Conservation (phyloP, 64 coral and sea anemone genomes). For the Montipora sp. region DNA sequence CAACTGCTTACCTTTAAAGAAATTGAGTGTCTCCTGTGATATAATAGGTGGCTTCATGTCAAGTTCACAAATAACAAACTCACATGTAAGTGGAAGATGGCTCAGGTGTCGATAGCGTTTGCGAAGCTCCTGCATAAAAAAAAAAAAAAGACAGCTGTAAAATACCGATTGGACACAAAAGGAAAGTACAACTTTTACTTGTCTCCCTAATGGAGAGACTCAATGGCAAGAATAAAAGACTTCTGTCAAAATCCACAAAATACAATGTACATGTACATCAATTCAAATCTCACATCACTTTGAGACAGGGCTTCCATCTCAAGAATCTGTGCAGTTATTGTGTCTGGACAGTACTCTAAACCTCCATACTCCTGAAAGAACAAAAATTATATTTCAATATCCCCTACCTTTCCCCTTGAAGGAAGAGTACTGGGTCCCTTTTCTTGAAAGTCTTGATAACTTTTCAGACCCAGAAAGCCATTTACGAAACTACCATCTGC, state of each 20-base stretch:
- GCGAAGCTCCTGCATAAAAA: conserved; percentile 67
- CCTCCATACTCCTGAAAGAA: conserved; percentile 88
- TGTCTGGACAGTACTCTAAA: conserved; percentile 84
- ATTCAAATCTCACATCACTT: conserved; percentile 72
- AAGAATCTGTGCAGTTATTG: conserved; percentile 74
- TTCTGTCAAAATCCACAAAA: no score
- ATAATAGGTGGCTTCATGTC: conserved; percentile 84
- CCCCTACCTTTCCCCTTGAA: not conserved
- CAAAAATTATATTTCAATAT: not conserved
- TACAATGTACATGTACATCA: not conserved
- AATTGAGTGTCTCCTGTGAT: conserved; percentile 72
- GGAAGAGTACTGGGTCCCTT: no score
- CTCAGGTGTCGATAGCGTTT: conserved; percentile 81
- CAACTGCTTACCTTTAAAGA: conserved; percentile 81
- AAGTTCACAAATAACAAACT: conserved; percentile 97
- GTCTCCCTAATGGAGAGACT: no score
- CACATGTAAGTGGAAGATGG: conserved; percentile 93
- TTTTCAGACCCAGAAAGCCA: no score
- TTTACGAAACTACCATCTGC: no score
- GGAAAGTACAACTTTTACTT: no score
- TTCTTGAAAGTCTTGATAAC: no score
- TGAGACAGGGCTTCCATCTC: conserved; percentile 87
- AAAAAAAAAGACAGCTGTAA: not conserved
- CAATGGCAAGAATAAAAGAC: no score
- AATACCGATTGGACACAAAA: no score